A percentile compares a stretch with the other conserved stretches of the same genome.
These are phyloP conservation scores for Eremophila alpestris DNA, from an alignment of 2,797 vertebrate genomes.

Conservation along the genomic window DNA sequence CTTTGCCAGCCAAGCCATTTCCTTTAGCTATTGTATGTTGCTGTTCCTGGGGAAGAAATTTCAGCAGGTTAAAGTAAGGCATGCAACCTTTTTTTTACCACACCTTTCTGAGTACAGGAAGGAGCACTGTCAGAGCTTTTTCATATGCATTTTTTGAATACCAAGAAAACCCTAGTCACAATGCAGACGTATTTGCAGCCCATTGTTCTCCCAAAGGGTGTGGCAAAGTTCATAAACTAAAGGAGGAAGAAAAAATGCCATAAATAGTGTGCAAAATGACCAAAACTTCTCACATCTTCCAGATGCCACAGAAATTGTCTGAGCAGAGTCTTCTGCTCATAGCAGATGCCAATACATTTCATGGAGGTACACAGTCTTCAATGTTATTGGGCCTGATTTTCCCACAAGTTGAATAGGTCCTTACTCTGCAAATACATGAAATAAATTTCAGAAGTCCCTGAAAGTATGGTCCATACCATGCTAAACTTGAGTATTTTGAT, in stretches of 20 bases:
- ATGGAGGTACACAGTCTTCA: neutral
- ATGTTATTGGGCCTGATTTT: neutral
- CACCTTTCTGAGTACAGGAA: constrained; percentile 32
- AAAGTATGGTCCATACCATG: neutral
- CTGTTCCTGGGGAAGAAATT: neutral
- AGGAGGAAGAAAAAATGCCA: neutral
- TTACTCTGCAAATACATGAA: neutral
- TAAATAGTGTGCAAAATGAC: neutral
- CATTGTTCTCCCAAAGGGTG: constrained; percentile 40
- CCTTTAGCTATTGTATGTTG: neutral
- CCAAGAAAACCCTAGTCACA: constrained; percentile 47
- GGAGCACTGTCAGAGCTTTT: neutral
- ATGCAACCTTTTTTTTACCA: neutral
- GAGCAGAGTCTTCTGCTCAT: neutral
- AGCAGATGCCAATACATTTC: neutral
- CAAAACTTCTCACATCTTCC: neutral
- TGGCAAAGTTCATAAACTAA: constrained; percentile 44
- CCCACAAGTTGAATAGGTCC: neutral
- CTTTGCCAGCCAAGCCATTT: neutral
- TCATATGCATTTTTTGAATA: constrained; percentile 38
- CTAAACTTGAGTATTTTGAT: neutral
- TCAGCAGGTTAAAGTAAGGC: neutral
- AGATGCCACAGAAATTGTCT: neutral
- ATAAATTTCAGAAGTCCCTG: neutral
- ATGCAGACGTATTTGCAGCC: constrained; percentile 24